Evolutionary conservation across 2,113 vertebrate species (phyloP).

Genomic region (Melanostigma gelatinosum): DNA sequence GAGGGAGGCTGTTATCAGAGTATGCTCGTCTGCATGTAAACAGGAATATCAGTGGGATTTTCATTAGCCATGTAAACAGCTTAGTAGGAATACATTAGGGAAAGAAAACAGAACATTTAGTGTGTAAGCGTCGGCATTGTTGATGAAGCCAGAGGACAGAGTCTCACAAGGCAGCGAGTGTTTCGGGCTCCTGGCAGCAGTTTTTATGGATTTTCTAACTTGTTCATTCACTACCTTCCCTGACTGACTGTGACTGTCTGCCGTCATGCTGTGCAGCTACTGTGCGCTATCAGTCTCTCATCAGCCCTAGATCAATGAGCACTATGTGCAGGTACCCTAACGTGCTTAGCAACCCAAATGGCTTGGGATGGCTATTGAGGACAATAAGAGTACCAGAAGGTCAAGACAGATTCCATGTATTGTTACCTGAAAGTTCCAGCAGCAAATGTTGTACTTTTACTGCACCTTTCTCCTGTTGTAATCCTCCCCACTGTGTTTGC

Average conservation of each 20-base stretch:
- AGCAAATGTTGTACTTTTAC: conserved; percentile 9
- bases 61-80: neutral
- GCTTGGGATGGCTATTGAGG: neutral
- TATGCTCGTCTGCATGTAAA: neutral
- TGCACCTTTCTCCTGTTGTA: neutral
- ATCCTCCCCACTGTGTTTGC: neutral
- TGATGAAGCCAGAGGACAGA: neutral
- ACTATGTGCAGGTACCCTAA: neutral
- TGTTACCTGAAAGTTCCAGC: neutral
- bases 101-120: neutral
- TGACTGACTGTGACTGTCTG: conserved; percentile 9
- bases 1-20: neutral
- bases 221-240: conserved; percentile 11
- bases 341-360: neutral
- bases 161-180: conserved; percentile 26
- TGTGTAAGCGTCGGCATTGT: neutral
- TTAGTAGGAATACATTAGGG: neutral
- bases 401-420: neutral
- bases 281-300: neutral
- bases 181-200: conserved; percentile 63
- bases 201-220: conserved; percentile 30
- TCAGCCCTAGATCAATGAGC: neutral
- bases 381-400: conserved; percentile 1
- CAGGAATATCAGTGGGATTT: neutral
- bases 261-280: neutral